A percentile compares a stretch with the other conserved stretches of the same genome.
Conservation (phyloP, 2,888 invertebrate species). For the Polylopha cassiicola region DNA sequence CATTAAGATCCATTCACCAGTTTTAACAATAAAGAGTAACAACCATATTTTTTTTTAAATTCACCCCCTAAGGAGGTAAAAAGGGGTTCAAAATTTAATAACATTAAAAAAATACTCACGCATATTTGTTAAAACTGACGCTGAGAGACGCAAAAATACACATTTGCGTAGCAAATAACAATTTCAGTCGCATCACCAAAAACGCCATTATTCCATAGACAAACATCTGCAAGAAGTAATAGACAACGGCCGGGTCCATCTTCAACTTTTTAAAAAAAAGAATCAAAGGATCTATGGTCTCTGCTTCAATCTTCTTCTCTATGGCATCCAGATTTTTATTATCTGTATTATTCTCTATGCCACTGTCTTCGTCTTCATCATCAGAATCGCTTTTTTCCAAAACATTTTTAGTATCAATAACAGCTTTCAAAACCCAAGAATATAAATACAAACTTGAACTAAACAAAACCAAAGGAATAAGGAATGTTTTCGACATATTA, state of each 20-base stretch:
- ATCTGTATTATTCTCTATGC: slow-evolving; percentile 72
- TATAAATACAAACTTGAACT: slow-evolving; percentile 52
- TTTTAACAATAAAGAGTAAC: too few relatives aligned
- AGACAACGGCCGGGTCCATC: slow-evolving; percentile 79
- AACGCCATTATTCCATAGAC: slow-evolving; percentile 85
- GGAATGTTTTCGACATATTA: slow-evolving; percentile 70
- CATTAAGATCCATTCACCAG: too few relatives aligned
- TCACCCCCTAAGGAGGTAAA: too few relatives aligned
- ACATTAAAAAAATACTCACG: slow-evolving; percentile 44
- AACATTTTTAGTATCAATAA: slow-evolving; percentile 32
- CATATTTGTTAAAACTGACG: slow-evolving; percentile 77
- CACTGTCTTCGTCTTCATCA: slow-evolving; percentile 70
- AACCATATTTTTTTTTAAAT: too few relatives aligned
- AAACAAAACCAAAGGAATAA: slow-evolving; percentile 77
- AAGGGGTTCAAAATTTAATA: background rate
- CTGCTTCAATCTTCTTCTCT: slow-evolving; percentile 35
- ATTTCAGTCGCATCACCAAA: slow-evolving; percentile 86
- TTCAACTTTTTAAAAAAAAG: slow-evolving; percentile 48
- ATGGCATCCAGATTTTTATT: slow-evolving; percentile 41
- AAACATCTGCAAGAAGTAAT: slow-evolving; percentile 82
- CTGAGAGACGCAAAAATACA: slow-evolving; percentile 84
- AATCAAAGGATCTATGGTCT: slow-evolving; percentile 30
- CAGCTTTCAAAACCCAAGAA: slow-evolving; percentile 49
- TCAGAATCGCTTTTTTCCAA: background rate
- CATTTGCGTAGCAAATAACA: slow-evolving; percentile 87